Evolutionary conservation across 1,140 invertebrate species (phyloP).

Genomic region (Ephestia elutella): DNA sequence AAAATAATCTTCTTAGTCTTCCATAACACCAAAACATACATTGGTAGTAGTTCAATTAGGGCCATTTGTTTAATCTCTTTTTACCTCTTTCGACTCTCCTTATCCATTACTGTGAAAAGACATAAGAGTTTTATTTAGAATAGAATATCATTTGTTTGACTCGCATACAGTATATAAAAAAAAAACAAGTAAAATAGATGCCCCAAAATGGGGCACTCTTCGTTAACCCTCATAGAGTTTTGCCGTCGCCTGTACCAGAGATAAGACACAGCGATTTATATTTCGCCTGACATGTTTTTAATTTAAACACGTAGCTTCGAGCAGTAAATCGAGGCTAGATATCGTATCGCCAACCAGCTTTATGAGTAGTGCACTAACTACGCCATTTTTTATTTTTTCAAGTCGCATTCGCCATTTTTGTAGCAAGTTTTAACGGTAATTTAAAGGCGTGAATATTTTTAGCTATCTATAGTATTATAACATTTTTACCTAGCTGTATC

Average conservation of each 20-base stretch:
- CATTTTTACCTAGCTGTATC: neutral
- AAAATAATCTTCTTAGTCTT: no score
- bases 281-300: neutral
- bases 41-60: no score
- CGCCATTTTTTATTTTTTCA: neutral
- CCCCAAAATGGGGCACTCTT: no score
- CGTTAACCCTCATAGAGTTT: neutral
- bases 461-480: neutral
- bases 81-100: no score
- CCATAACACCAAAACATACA: no score
- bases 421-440: neutral
- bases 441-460: neutral
- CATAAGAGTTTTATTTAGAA: no score
- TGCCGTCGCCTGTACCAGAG: neutral
- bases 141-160: no score
- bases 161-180: no score
- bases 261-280: constrained; percentile 1
- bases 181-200: no score
- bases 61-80: no score
- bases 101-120: no score
- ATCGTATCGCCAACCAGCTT: neutral
- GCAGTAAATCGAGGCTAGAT: constrained; percentile 3
- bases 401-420: neutral
- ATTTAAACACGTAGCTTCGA: neutral
- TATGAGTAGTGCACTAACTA: constrained; percentile 2